A percentile compares a stretch with the other conserved stretches of the same genome.
Evolutionary conservation across 2,113 vertebrate species (phyloP).

Genomic region (Limnothrissa miodon): DNA sequence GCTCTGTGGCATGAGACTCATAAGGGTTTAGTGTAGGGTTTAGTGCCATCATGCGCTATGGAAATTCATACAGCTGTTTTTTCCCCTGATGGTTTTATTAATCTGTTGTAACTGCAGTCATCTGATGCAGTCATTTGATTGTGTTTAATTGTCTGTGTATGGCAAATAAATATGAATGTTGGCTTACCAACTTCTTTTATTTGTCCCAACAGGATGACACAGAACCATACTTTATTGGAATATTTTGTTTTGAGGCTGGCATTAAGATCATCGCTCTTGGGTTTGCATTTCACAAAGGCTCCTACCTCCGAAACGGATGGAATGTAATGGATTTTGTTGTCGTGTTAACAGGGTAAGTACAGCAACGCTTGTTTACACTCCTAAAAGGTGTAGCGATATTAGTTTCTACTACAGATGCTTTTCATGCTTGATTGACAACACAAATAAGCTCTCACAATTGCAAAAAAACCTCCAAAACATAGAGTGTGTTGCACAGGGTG

Average conservation of each 20-base stretch:
- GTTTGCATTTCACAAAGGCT: constrained; percentile 92
- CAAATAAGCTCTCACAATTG: neutral
- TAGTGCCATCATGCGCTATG: neutral
- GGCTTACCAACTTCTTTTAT: neutral
- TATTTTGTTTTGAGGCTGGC: constrained; percentile 96
- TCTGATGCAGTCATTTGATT: neutral
- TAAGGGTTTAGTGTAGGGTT: neutral
- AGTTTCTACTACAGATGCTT: neutral
- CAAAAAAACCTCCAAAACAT: neutral
- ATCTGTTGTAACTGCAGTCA: neutral
- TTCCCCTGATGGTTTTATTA: neutral
- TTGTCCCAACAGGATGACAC: constrained; percentile 83
- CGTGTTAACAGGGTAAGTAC: constrained; percentile 90
- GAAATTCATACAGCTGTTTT: neutral
- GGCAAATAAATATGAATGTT: neutral
- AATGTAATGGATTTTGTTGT: constrained; percentile 98
- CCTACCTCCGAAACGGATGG: constrained; percentile 93
- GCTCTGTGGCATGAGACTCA: constrained; percentile 1
- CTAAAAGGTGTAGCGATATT: neutral
- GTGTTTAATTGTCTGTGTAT: neutral
- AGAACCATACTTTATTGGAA: constrained; percentile 96
- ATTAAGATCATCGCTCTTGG: constrained; percentile 95
- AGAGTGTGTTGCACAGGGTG: neutral
- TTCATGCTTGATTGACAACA: neutral
- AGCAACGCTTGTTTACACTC: constrained; percentile 23